phyloP scores from a whole-genome alignment of 37 sponge, comb jelly and placozoan genomes.

The Spongia lamella region DNA sequence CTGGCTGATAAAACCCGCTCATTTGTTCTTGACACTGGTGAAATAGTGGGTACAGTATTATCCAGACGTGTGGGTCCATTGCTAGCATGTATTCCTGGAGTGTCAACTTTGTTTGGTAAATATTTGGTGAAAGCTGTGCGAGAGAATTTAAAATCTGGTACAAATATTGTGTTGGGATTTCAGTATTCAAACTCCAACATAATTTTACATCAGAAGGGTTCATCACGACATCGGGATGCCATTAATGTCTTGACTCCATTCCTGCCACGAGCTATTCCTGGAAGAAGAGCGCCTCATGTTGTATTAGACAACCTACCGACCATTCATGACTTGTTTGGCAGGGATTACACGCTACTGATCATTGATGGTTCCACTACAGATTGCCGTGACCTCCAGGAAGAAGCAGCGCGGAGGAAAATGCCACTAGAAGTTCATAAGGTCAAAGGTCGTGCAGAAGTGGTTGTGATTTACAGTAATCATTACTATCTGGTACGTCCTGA shows the following conservation, averaged over 20 bases:
- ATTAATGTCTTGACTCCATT: background rate
- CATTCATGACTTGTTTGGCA: conserved; percentile 69
- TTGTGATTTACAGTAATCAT: conserved; percentile 45
- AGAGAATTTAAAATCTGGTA: background rate
- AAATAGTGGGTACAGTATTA: background rate
- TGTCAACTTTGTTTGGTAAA: conserved; percentile 8
- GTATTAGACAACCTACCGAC: conserved; percentile 45
- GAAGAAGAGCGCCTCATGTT: conserved; percentile 76
- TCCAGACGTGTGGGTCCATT: background rate
- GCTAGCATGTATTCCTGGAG: background rate
- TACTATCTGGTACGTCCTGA: conserved; percentile 83
- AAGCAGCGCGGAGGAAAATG: conserved; percentile 25
- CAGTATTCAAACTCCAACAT: conserved; percentile 68
- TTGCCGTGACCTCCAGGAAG: conserved; percentile 37
- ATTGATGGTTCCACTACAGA: conserved; percentile 59
- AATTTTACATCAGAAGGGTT: conserved; percentile 44
- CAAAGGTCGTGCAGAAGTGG: conserved; percentile 39
- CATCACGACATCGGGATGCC: background rate
- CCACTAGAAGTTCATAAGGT: conserved; percentile 22
- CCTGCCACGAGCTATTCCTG: conserved; percentile 58
- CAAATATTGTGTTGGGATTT: conserved; percentile 50
- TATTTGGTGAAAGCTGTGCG: background rate
- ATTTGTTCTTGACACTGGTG: conserved; percentile 14
- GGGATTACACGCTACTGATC: conserved; percentile 49
- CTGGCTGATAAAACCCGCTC: conserved; percentile 43